Base-by-base conservation (phyloP, 1,140 invertebrate genomes). In the Ditylenchus dipsaci region DNA sequence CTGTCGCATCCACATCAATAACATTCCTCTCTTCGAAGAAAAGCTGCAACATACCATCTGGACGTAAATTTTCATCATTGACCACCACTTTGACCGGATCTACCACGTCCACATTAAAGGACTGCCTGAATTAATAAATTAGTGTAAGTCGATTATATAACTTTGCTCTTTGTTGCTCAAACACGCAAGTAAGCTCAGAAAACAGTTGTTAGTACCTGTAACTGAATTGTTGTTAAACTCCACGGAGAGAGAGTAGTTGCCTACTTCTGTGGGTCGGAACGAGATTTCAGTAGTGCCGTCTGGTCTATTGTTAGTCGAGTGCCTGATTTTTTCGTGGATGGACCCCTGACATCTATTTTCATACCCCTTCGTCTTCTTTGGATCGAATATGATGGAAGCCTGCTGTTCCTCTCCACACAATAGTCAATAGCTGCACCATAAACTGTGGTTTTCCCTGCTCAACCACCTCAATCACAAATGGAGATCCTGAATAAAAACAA, bases 81-180 rank as follows among this genome's bases (percentile, higher is more conserved):
- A 88, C 79, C 19, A 89, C 85, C 81, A 89, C 89, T 43, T 86
- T 76, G 1, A n/a, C n/a, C n/a, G n/a, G n/a, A n/a, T n/a, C n/a
- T n/a, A n/a, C n/a, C n/a, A n/a, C 87, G 70, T 87, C 86, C 0
- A 89, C 88, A 78, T 89, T 87, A 85, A 89, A 90, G 90, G 90
- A 65, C 88, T 89, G 33, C 89, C 89, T 84, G 67, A 1, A 78
- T 27, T 27, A 27, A 23, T 67, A 63, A 68, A 21, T 15, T 15
- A 47, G 45, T 47, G 15, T 47, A 15, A 15, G 15, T 21, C 17
- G 27, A 63, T 68, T 68, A 47, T 15, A 47, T 47, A 15, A 47
- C 45, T 47, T 47, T 47, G 15, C 45, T 47, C 45, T 47, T 47
- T n/a, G n/a, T n/a, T n/a, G n/a, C n/a, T n/a, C n/a, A n/a, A n/a